Evolutionary conservation across 2,888 invertebrate species (phyloP).

Genomic region (Hydropsyche betteni): DNA sequence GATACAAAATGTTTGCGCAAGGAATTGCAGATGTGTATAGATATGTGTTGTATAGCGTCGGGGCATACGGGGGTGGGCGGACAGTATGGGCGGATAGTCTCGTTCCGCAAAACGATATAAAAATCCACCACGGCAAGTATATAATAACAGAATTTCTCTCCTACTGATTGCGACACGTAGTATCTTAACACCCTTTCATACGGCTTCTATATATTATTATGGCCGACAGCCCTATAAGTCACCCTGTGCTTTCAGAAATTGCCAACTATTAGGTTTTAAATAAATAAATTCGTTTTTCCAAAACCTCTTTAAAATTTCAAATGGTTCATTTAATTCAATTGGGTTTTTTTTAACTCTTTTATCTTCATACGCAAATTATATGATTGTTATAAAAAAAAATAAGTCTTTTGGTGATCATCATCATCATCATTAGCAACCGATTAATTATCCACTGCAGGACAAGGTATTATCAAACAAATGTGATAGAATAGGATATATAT

Average conservation of each 20-base stretch:
- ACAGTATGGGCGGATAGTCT: slow-evolving; percentile 3
- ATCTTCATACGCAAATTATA: no score
- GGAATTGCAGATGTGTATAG: background rate
- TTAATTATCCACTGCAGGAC: no score
- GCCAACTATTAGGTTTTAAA: background rate
- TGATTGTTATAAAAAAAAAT: no score
- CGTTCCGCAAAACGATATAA: slow-evolving; percentile 40
- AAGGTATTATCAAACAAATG: no score
- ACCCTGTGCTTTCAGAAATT: slow-evolving; percentile 21
- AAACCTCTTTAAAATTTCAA: no score
- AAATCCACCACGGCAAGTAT: slow-evolving; percentile 43
- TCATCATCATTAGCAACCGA: no score
- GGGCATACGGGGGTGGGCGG: background rate
- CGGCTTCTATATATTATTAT: slow-evolving; percentile 48
- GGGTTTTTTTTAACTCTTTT: no score
- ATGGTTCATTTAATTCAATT: no score
- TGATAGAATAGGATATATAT: no score
- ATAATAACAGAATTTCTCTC: slow-evolving; percentile 49
- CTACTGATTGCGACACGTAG: slow-evolving; percentile 51
- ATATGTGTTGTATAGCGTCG: background rate
- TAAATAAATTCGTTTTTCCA: no score
- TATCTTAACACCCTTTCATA: slow-evolving; percentile 51
- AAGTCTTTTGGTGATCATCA: no score
- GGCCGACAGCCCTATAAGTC: slow-evolving; percentile 49
- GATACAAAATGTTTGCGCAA: background rate